These are phyloP conservation scores for Lagria hirta DNA, from an alignment of 2,888 invertebrate genomes.

Conservation along the genomic window DNA sequence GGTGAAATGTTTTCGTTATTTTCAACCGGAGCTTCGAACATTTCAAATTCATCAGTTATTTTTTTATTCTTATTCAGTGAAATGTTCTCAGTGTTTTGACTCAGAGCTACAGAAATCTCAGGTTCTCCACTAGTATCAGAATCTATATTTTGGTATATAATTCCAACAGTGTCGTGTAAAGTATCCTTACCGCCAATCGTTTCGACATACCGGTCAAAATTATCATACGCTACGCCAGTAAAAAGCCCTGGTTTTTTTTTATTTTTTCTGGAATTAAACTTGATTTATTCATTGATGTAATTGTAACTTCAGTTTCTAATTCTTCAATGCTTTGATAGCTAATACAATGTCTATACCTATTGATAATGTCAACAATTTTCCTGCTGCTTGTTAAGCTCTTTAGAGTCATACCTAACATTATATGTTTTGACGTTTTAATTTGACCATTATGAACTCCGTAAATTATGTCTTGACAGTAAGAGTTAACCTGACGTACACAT, in stretches of 20 bases:
- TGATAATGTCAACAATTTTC: conserved; percentile 35
- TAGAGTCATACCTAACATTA: conserved; percentile 33
- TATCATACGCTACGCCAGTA: conserved; percentile 31
- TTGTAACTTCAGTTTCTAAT: conserved; percentile 25
- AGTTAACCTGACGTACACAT: conserved; percentile 14
- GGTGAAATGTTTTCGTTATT: too few species aligned
- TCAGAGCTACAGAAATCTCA: too few species aligned
- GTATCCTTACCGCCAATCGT: conserved; percentile 25
- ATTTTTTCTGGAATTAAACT: conserved; percentile 29
- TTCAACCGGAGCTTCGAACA: too few species aligned
- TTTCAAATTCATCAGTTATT: too few species aligned
- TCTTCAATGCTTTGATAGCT: too few species aligned
- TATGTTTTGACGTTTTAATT: conserved; percentile 36
- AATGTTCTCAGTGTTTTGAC: too few species aligned
- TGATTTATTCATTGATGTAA: conserved; percentile 8
- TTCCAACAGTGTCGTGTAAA: conserved; percentile 30
- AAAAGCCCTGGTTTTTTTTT: conserved; percentile 13
- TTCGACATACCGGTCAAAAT: conserved; percentile 27
- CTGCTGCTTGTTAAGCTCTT: conserved; percentile 36
- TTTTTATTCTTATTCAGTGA: too few species aligned
- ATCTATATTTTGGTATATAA: conserved; percentile 27
- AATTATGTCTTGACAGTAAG: conserved; percentile 29
- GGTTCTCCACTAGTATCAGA: too few species aligned
- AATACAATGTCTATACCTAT: too few species aligned
- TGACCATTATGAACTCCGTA: conserved; percentile 34